Evolutionary conservation across 2,113 vertebrate species (phyloP).

Genomic region (Ornithorhynchus anatinus): DNA sequence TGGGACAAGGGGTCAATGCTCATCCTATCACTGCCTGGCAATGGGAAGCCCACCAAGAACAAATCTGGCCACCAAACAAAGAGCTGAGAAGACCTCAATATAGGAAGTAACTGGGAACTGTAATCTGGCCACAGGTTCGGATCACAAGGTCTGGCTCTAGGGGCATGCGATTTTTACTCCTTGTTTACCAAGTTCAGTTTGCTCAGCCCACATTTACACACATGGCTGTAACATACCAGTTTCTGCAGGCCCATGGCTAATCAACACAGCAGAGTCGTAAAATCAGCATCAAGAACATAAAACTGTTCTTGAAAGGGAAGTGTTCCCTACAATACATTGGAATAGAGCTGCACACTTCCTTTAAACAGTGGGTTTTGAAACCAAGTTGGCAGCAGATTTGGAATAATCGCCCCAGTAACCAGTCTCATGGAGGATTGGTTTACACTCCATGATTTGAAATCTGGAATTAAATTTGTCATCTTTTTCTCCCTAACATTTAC

Average conservation of each 20-base stretch:
- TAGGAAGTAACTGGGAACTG: constrained; percentile 1
- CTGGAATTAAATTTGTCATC: constrained; percentile 36
- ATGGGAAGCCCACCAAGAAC: not conserved
- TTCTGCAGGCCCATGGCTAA: constrained; percentile 26
- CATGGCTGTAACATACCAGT: not conserved
- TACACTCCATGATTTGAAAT: not conserved
- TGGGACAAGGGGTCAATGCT: not conserved
- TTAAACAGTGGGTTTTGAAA: constrained; percentile 45
- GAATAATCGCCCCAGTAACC: constrained; percentile 7
- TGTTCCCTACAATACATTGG: constrained; percentile 25
- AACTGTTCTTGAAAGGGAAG: constrained; percentile 7
- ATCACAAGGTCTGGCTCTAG: not conserved
- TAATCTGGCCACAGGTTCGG: not conserved
- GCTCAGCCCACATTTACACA: not conserved
- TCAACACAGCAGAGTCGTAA: constrained; percentile 42
- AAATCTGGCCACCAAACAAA: not conserved
- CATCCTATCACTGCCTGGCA: not conserved
- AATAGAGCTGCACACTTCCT: constrained; percentile 19
- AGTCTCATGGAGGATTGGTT: not conserved
- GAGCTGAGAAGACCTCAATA: not conserved
- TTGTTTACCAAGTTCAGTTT: constrained; percentile 40
- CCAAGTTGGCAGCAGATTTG: not conserved
- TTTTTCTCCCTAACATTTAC: constrained; percentile 35
- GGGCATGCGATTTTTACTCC: constrained; percentile 2
- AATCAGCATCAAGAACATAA: constrained; percentile 51